Conservation (phyloP, 2,797 vertebrate genomes). For the Muscicapa comitata region DNA sequence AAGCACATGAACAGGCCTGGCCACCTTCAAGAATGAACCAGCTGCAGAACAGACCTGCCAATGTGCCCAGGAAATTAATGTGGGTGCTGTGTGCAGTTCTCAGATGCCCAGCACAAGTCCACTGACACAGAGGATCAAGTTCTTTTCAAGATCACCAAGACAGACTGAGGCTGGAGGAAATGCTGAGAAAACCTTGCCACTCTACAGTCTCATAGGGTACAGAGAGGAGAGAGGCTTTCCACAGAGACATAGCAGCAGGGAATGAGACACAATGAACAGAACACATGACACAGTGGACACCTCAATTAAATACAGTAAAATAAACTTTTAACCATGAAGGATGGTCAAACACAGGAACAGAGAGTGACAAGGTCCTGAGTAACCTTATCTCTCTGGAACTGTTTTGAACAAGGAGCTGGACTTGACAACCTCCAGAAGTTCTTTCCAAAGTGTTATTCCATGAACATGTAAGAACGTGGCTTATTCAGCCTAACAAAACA, state of each 20-base stretch:
- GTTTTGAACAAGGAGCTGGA: neutral
- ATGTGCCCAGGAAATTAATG: neutral
- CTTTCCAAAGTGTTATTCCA: neutral
- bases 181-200: neutral
- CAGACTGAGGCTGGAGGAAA: neutral
- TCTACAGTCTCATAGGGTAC: neutral
- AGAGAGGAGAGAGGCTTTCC: neutral
- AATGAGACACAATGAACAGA: neutral
- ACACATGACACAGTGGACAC: neutral
- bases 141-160: neutral
- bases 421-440: neutral
- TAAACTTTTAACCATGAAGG: neutral
- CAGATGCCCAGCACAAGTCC: neutral
- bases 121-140: fast-evolving
- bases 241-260: neutral
- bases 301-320: neutral
- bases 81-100: neutral
- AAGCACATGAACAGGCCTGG: neutral
- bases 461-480: fast-evolving
- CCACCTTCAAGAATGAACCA: neutral
- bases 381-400: neutral
- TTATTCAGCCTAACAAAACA: neutral
- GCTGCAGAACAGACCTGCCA: neutral
- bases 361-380: neutral
- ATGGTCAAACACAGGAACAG: neutral